Base-by-base conservation (phyloP, 2,797 vertebrate genomes). In the Rhadinocentrus ornatus region DNA sequence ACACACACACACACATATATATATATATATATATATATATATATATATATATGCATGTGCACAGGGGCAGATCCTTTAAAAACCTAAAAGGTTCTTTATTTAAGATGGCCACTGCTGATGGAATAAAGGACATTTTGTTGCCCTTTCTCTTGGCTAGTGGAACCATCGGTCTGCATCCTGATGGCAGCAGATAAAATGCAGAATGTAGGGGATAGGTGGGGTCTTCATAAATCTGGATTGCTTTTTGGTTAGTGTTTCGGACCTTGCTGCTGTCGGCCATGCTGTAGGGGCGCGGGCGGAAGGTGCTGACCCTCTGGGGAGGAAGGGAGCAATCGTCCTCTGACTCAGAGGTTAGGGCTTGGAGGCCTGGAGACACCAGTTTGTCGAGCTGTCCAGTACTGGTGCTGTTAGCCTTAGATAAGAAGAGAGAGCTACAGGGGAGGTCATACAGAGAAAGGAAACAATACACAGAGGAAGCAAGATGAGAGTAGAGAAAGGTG, bases 221-320 rank as follows among this genome's bases (percentile, higher is more conserved):
- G 31, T 32, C 31, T 32, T 32, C 1, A 32, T 32, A 32, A 32
- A 1, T 32, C 31, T 32, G 31, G 31, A 32, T 32, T 32, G 31
- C 31, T 32, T 32, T 32, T 32, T 32, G 31, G 31, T 32, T 32
- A 32, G 31, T 32, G 31, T 32, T 32, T 63, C 89, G 89, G 77
- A 94, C 92, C 89, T 93, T 93, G 82, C 91, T 91, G 81, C 90
- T 93, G 85, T 96, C 95, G 0, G 95, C 92, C 95, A 96, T 96
- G 91, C 96, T 96, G 91, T 95, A 96, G 0, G 96, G 96, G 27
- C 96, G 93, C 0, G 95, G 95, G 29, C 95, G 94, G 88, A 96
- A 95, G 62, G 94, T 93, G 88, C 94, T 94, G 79, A 95, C 87
- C 67, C 93, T 92, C 58, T 93, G 94, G 0, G 93, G 91, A 54